A percentile compares a stretch with the other conserved stretches of the same genome.
Evolutionary conservation across 2,888 invertebrate species (phyloP).

Genomic region (Meliscaeva auricollis): DNA sequence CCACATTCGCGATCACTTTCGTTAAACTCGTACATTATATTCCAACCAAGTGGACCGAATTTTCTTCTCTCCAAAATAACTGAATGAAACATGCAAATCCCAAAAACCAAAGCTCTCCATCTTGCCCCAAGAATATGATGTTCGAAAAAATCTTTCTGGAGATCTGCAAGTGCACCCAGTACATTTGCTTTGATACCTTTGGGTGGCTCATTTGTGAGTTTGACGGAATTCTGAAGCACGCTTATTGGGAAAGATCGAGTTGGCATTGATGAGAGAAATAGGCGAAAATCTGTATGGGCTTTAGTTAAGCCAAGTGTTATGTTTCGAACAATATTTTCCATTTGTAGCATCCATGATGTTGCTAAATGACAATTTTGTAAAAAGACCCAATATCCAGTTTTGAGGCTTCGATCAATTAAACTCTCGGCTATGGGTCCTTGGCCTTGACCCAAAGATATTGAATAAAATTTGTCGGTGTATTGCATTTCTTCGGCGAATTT

Average conservation of each 20-base stretch:
- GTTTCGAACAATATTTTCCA: constrained; percentile 91
- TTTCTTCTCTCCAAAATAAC: constrained; percentile 96
- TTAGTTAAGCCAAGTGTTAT: constrained; percentile 88
- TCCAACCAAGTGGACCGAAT: constrained; percentile 96
- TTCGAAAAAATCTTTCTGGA: constrained; percentile 92
- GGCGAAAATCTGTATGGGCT: constrained; percentile 90
- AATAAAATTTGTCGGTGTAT: constrained; percentile 88
- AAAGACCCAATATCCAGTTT: constrained; percentile 94
- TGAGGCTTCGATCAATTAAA: constrained; percentile 89
- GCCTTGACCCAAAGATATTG: constrained; percentile 95
- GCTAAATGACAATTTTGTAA: constrained; percentile 97
- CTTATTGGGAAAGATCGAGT: constrained; percentile 94
- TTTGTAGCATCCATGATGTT: constrained; percentile 94
- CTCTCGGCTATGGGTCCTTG: constrained; percentile 95
- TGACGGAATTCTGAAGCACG: constrained; percentile 95
- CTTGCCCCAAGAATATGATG: constrained; percentile 88
- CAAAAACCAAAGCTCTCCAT: constrained; percentile 92
- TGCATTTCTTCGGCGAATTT: constrained; percentile 92
- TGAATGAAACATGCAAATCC: constrained; percentile 96
- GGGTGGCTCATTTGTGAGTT: constrained; percentile 97
- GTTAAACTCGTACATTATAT: constrained; percentile 96
- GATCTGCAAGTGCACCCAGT: constrained; percentile 91
- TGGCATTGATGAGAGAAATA: constrained; percentile 96
- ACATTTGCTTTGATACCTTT: constrained; percentile 96
- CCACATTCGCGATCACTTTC: constrained; percentile 97